Conservation (phyloP, 2,797 vertebrate genomes). For the Acridotheres tristis region DNA sequence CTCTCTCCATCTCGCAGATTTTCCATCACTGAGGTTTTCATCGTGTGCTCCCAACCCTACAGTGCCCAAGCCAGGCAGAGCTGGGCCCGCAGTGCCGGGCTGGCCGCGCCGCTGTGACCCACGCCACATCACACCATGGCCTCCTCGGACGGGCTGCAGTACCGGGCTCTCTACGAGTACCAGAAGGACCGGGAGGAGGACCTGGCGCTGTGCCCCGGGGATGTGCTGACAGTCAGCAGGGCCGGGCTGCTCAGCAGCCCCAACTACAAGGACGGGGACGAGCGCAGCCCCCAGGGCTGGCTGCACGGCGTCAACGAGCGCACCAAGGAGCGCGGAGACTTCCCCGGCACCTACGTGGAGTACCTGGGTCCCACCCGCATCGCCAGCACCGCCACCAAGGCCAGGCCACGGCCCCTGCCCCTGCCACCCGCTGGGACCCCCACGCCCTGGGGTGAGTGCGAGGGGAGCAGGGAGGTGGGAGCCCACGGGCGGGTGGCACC, state of each 20-base stretch:
- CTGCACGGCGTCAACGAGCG: constrained; percentile 83
- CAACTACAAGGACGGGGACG: constrained; percentile 81
- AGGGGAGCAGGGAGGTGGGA: neutral
- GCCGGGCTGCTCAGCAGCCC: constrained; percentile 65
- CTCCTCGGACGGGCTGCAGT: constrained; percentile 79
- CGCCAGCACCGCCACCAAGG: constrained; percentile 48
- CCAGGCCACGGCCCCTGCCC: constrained; percentile 73
- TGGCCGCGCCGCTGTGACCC: too few relatives aligned
- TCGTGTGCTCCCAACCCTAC: neutral
- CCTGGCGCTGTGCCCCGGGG: constrained; percentile 81
- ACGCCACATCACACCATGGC: neutral
- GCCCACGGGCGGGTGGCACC: neutral
- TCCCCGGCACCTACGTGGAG: constrained; percentile 86
- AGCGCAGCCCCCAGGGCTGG: constrained; percentile 81
- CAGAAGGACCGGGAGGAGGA: constrained; percentile 80
- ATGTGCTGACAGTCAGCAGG: constrained; percentile 79
- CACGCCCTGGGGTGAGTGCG: constrained; percentile 74
- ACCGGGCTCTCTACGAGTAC: constrained; percentile 83
- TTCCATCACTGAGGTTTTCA: neutral
- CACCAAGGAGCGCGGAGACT: constrained; percentile 83
- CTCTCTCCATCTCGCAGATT: neutral
- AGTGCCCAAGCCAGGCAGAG: too few relatives aligned
- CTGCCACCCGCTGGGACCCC: constrained; percentile 66
- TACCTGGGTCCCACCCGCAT: constrained; percentile 74
- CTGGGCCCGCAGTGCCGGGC: too few relatives aligned